These are phyloP conservation scores for Rousettus leschenaultii DNA, from an alignment of 2,113 vertebrate genomes.

Conservation along the genomic window DNA sequence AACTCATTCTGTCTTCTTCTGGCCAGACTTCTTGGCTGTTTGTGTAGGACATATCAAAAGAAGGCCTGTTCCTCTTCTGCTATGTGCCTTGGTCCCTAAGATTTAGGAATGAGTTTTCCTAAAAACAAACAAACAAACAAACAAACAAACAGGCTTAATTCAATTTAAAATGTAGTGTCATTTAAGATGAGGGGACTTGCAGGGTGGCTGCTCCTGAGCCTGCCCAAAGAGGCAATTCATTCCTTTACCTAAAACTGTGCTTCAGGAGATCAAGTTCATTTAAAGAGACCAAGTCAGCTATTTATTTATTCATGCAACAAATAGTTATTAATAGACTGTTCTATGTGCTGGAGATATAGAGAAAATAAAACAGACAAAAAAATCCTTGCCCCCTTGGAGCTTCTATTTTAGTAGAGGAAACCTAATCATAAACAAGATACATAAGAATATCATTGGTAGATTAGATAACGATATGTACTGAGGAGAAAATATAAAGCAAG, in stretches of 20 bases:
- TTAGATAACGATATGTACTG: background rate
- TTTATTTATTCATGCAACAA: background rate
- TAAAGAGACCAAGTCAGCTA: background rate
- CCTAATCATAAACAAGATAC: background rate
- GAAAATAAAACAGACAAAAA: background rate
- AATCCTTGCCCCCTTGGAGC: background rate
- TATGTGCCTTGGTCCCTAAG: background rate
- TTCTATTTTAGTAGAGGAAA: background rate
- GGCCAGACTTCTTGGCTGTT: background rate
- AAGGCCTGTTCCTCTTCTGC: background rate
- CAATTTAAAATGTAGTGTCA: background rate
- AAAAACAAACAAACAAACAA: background rate
- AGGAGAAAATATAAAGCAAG: background rate
- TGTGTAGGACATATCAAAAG: background rate
- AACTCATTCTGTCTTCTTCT: background rate
- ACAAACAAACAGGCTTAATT: background rate
- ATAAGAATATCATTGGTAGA: background rate
- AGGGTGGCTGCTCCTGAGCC: background rate
- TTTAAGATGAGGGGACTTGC: background rate
- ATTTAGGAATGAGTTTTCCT: background rate
- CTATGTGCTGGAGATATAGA: background rate
- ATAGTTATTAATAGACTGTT: background rate
- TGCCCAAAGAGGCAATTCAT: background rate
- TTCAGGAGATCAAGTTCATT: background rate
- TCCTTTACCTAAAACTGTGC: background rate